Percentiles rank a stretch among this genome's conserved stretches.
phyloP scores from a whole-genome alignment of 2,113 vertebrate genomes.

The Leiothrix lutea region DNA sequence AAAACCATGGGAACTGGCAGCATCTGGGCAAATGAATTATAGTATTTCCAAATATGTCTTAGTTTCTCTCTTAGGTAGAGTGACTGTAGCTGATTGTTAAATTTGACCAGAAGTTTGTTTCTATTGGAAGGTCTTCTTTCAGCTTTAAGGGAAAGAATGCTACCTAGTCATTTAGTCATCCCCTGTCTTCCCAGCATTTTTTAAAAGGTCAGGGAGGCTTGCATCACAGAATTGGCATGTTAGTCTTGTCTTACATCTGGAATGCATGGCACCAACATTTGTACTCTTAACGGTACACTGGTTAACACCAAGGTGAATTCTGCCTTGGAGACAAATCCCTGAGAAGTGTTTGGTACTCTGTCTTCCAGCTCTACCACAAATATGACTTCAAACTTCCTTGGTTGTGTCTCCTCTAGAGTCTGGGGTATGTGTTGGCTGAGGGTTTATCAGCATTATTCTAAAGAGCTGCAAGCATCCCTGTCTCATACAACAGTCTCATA shows the following conservation, averaged over 20 bases:
- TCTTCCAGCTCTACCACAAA: background rate
- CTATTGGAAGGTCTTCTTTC: background rate
- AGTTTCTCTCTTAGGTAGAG: background rate
- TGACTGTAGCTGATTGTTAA: background rate
- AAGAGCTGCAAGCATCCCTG: background rate
- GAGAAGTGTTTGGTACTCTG: background rate
- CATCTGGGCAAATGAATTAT: background rate
- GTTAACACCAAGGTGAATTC: background rate
- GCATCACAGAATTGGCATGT: background rate
- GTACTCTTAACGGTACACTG: background rate
- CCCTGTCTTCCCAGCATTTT: background rate
- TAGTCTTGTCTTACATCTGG: background rate
- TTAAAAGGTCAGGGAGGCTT: background rate
- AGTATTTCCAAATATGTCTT: background rate
- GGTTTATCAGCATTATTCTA: background rate
- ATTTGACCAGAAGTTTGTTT: background rate
- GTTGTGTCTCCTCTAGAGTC: background rate
- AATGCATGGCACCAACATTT: background rate
- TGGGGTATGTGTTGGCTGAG: accelerated
- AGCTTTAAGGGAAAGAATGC: background rate
- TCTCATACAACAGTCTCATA: background rate
- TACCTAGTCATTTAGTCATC: background rate
- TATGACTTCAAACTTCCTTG: background rate
- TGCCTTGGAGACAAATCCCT: background rate
- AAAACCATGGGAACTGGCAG: background rate